These are phyloP conservation scores for Antheraea assamensis DNA, from an alignment of 2,888 invertebrate species.

Conservation along the genomic window DNA sequence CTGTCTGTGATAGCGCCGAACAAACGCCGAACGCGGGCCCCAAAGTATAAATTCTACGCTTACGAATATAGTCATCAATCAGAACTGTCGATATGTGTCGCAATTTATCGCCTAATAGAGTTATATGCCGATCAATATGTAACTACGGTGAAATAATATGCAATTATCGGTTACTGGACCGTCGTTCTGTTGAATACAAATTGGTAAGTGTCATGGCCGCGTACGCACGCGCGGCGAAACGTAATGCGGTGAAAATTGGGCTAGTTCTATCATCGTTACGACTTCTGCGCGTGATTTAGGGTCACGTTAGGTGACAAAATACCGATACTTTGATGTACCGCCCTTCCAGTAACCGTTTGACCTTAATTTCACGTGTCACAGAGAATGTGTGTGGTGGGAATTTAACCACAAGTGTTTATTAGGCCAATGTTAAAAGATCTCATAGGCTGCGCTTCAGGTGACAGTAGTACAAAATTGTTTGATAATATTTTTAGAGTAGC, in stretches of 20 bases:
- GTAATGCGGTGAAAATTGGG: conserved; percentile 48
- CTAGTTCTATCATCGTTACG: conserved; percentile 22
- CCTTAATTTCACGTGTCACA: neutral
- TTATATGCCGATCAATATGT: conserved; percentile 33
- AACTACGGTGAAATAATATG: conserved; percentile 49
- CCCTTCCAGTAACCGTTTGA: neutral
- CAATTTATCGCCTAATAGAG: conserved; percentile 31
- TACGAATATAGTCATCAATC: neutral
- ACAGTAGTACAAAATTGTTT: too few relatives aligned
- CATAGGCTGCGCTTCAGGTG: too few relatives aligned
- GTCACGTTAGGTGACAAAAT: neutral
- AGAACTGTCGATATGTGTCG: neutral
- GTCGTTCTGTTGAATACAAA: conserved; percentile 49
- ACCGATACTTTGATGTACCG: neutral
- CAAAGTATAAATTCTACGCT: too few relatives aligned
- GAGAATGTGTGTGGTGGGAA: neutral
- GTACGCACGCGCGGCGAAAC: conserved; percentile 38
- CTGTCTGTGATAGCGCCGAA: too few relatives aligned
- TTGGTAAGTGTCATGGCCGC: conserved; percentile 56
- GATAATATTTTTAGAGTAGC: too few relatives aligned
- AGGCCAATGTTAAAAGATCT: too few relatives aligned
- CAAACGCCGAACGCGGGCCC: too few relatives aligned
- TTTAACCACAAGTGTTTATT: neutral
- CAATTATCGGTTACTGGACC: conserved; percentile 45
- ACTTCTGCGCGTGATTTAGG: conserved; percentile 11